Percentiles rank a stretch among this genome's conserved stretches.
Conservation (phyloP, 92 coral and sea anemone genomes). For the Zoanthus sansibaricus region DNA sequence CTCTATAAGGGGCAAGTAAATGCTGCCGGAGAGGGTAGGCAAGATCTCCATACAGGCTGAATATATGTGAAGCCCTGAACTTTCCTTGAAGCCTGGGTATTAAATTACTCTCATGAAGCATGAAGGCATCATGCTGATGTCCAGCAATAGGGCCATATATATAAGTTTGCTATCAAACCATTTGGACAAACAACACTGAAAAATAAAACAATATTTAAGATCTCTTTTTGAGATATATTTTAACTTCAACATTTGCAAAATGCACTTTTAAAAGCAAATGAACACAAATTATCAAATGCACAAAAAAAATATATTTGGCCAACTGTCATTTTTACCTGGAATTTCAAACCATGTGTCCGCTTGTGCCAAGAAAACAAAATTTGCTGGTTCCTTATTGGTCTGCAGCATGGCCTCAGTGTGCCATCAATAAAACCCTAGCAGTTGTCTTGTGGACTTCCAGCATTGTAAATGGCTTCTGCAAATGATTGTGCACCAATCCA, state of each 20-base stretch:
- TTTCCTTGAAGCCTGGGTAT: constrained; percentile 58
- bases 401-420: constrained; percentile 64
- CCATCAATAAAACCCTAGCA: constrained; percentile 73
- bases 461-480: constrained; percentile 70
- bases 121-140: too few species aligned
- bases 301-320: too few species aligned
- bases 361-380: constrained; percentile 71
- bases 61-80: constrained; percentile 54
- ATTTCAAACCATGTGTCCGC: constrained; percentile 65
- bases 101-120: background rate
- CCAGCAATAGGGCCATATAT: too few species aligned
- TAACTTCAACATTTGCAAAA: too few species aligned
- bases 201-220: too few species aligned
- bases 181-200: too few species aligned
- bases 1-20: too few species aligned
- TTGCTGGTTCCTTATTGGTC: constrained; percentile 56
- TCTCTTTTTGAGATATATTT: too few species aligned
- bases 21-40: constrained; percentile 67
- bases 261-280: too few species aligned
- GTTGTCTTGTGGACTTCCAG: constrained; percentile 58
- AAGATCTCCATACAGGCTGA: constrained; percentile 67
- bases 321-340: constrained; percentile 49
- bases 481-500: constrained; percentile 66
- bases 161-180: too few species aligned
- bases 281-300: too few species aligned